A percentile compares a stretch with the other conserved stretches of the same genome.
Conservation (phyloP, 2,888 invertebrate species). For the Apeira syringaria region DNA sequence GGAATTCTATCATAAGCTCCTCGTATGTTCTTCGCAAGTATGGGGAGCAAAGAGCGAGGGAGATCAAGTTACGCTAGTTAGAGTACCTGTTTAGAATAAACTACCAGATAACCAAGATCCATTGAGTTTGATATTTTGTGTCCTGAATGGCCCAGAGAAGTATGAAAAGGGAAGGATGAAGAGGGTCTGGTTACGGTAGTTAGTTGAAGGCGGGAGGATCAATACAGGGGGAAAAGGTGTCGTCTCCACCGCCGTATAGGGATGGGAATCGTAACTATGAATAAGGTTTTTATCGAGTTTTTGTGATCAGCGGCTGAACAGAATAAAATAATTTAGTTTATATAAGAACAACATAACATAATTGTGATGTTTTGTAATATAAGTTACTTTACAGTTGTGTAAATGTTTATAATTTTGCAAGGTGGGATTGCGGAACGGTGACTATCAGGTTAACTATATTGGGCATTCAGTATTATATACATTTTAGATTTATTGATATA, state of each 20-base stretch:
- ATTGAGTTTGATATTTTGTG: constrained; percentile 7
- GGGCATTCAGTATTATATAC: too few relatives aligned
- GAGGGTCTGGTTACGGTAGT: constrained; percentile 19
- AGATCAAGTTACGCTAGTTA: constrained; percentile 10
- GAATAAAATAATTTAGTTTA: too few relatives aligned
- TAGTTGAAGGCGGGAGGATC: constrained; percentile 21
- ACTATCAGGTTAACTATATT: too few relatives aligned
- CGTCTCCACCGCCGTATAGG: constrained; percentile 14
- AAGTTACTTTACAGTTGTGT: too few relatives aligned
- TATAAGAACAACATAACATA: too few relatives aligned
- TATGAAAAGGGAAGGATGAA: constrained; percentile 13
- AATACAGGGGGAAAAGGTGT: constrained; percentile 16
- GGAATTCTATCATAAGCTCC: constrained; percentile 10
- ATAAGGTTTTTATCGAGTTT: too few relatives aligned
- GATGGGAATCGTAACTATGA: neutral
- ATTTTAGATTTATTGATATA: too few relatives aligned
- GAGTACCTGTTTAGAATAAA: constrained; percentile 8
- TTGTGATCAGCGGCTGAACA: too few relatives aligned
- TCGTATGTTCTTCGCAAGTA: constrained; percentile 3
- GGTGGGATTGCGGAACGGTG: too few relatives aligned
- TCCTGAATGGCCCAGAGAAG: constrained; percentile 7
- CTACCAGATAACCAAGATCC: constrained; percentile 11
- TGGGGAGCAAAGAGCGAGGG: constrained; percentile 3
- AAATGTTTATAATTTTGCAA: too few relatives aligned
- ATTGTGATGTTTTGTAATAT: too few relatives aligned